These are phyloP conservation scores for Spatula clypeata DNA, from an alignment of 2,797 vertebrate genomes.

Conservation along the genomic window DNA sequence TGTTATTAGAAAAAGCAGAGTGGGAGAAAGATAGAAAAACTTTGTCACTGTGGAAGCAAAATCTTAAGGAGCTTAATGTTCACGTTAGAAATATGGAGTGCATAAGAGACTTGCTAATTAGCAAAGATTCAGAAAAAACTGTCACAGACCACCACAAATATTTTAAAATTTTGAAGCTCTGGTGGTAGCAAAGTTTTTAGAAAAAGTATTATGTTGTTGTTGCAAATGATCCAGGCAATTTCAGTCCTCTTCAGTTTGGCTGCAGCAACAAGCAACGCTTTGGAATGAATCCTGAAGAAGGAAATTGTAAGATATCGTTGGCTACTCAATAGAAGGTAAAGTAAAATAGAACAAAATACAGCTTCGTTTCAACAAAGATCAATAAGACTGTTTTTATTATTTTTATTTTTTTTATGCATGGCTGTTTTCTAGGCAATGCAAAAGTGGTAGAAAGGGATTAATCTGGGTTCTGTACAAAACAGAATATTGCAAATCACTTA, in stretches of 20 bases:
- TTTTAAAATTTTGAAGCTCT: background rate
- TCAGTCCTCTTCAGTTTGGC: background rate
- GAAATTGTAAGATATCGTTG: background rate
- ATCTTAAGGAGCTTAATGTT: constrained; percentile 13
- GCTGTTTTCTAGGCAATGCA: background rate
- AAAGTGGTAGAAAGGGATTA: background rate
- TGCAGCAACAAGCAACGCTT: background rate
- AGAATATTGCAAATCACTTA: background rate
- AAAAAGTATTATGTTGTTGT: background rate
- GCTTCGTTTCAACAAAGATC: background rate
- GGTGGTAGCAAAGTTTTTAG: background rate
- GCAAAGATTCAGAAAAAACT: background rate
- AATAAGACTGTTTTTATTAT: background rate
- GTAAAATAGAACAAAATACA: background rate
- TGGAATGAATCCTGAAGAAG: background rate
- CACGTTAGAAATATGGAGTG: background rate
- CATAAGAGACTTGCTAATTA: background rate
- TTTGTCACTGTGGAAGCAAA: constrained; percentile 20
- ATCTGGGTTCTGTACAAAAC: accelerated
- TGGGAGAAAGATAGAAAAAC: constrained; percentile 39
- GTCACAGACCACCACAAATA: background rate
- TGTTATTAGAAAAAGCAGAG: constrained; percentile 2
- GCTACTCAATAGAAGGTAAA: background rate
- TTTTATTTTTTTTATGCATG: background rate
- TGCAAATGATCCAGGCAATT: background rate